Evolutionary conservation across 2,113 vertebrate genomes (phyloP), one percentile per base, ranked within the genome.

Genomic region (Zosterops borbonicus): DNA sequence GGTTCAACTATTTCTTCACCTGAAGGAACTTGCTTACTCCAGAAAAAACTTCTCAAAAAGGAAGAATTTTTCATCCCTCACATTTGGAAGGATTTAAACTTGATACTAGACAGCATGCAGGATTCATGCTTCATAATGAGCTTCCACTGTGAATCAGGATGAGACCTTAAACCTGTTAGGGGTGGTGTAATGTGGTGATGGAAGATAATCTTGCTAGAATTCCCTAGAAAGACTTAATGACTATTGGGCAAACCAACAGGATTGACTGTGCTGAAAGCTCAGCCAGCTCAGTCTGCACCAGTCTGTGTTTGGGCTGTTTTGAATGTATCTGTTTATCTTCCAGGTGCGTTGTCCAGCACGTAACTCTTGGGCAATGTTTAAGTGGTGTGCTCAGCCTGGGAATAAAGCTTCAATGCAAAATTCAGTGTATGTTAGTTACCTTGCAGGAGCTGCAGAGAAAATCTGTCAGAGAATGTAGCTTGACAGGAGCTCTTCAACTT

Each of bases 101-200:
- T 83, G 39, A 62, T 50, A 73, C 24, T 52, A 74, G 35, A 64
- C 7, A 39, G 20, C 2, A 35, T 69, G 37, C 9, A 80, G 78
- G 37, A 74, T 49, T 81, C 79, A 37, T 80, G n/a, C 63, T 67
- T 65, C 47, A 20, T 90, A 95, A 93, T 67, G 74, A 82, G 76
- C 31, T 95, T 89, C 69, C 69, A 68, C 49, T 1, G 6, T 55
- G 78, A 87, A 83, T 76, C 50, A 83, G 84, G 68, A 82, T 58
- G 73, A 58, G 74, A 64, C 63, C 82, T 94, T 82, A 92, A 91
- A 79, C 24, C 47, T 86, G 59, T 94, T 95, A 91, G 47, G 55
- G 14, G 46, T 83, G 49, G 28, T 87, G 50, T 69, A 92, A 89
- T 25, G 35, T 75, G 64, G 37, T 4, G 6, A 41, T 81, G 73